Conservation (phyloP, 2,888 invertebrate genomes). For the Drosophila algonquin region DNA sequence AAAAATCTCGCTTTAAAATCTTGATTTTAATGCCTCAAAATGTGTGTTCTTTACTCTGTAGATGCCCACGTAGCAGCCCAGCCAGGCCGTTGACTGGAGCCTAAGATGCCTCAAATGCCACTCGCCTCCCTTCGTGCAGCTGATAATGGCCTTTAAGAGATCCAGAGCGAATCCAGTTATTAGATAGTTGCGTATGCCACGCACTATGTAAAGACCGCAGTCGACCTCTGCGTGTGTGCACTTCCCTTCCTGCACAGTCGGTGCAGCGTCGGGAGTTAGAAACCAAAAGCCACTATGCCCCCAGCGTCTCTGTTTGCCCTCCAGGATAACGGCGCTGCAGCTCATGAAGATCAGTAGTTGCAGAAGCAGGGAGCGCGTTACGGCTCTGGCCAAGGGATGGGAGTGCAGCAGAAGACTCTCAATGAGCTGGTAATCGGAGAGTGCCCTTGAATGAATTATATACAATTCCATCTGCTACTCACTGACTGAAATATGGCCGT, state of each 20-base stretch:
- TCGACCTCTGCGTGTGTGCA: constrained; percentile 47
- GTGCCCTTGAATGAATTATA: background rate
- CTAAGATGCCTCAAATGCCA: constrained; percentile 44
- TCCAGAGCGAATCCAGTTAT: constrained; percentile 72
- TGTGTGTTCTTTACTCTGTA: constrained; percentile 68
- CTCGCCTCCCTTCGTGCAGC: constrained; percentile 30
- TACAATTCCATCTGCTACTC: constrained; percentile 56
- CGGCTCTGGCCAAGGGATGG: constrained; percentile 48
- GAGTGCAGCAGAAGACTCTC: constrained; percentile 63
- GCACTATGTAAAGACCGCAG: constrained; percentile 42
- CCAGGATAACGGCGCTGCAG: constrained; percentile 70
- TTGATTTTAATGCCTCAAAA: background rate
- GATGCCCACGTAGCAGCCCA: constrained; percentile 73
- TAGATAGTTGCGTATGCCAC: constrained; percentile 69
- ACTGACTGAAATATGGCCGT: constrained; percentile 73
- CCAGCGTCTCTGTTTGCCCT: constrained; percentile 50
- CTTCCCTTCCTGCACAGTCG: background rate
- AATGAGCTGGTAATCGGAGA: constrained; percentile 50
- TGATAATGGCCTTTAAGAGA: constrained; percentile 57
- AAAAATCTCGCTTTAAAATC: background rate
- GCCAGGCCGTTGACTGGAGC: constrained; percentile 60
- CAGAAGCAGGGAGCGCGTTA: constrained; percentile 52
- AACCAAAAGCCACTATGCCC: constrained; percentile 73
- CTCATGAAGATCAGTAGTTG: constrained; percentile 77
- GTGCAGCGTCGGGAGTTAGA: constrained; percentile 45